Percentiles rank a stretch among this genome's conserved stretches.
These are phyloP conservation scores for Teleiodes luculella DNA, from an alignment of 2,888 invertebrate species.

Conservation along the genomic window DNA sequence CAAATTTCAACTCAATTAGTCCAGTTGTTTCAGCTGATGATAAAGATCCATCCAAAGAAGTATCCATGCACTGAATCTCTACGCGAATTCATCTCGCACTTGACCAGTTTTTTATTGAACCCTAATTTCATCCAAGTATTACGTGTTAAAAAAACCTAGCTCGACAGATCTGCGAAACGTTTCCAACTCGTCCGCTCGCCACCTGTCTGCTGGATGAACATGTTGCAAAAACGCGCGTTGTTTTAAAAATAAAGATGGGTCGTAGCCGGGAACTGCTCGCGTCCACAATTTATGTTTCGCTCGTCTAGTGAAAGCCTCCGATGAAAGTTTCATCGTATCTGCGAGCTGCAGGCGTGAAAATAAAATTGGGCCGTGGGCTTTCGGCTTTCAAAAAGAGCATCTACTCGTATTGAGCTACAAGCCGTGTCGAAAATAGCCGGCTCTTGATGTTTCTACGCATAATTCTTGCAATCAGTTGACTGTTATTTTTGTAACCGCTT, in stretches of 20 bases:
- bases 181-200: background rate
- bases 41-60: no score
- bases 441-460: background rate
- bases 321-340: conserved; percentile 67
- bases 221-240: conserved; percentile 4
- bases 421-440: conserved; percentile 2
- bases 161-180: background rate
- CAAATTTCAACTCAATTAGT: no score
- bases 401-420: conserved; percentile 18
- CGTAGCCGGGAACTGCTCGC: conserved; percentile 22
- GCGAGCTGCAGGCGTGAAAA: conserved; percentile 71
- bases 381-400: conserved; percentile 23
- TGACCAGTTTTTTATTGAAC: background rate
- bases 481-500: no score
- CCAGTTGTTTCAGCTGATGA: no score
- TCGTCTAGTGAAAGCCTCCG: conserved; percentile 55
- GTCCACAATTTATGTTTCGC: conserved; percentile 27
- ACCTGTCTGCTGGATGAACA: conserved; percentile 1
- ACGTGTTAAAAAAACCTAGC: background rate
- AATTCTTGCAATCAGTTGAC: background rate
- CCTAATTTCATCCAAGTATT: background rate
- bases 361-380: conserved; percentile 54
- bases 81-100: no score
- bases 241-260: conserved; percentile 22
- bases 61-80: no score